Evolutionary conservation across 2,113 vertebrate species (phyloP).

Genomic region (Trichomycterus rosablanca): DNA sequence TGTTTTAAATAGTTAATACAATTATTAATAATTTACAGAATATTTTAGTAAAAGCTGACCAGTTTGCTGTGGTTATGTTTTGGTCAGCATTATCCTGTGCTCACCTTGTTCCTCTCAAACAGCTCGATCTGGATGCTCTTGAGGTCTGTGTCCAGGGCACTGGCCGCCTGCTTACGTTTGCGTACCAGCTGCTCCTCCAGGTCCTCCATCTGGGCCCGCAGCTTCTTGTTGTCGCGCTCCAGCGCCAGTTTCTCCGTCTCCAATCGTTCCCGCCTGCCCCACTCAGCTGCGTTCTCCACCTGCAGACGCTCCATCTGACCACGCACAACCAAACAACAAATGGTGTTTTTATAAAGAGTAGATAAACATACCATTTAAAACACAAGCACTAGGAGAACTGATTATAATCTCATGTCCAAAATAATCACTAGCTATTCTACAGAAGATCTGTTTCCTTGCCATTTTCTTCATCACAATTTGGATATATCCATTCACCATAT

Average conservation of each 20-base stretch:
- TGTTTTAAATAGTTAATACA: too few species aligned
- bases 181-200: conserved; percentile 89
- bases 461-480: too few species aligned
- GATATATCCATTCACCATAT: too few species aligned
- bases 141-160: conserved; percentile 85
- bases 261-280: conserved; percentile 89
- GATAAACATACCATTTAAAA: background rate
- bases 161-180: conserved; percentile 84
- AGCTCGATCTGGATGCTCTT: conserved; percentile 88
- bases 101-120: conserved; percentile 94
- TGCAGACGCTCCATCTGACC: conserved; percentile 92
- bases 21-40: too few species aligned
- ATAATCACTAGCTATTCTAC: too few species aligned
- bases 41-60: too few species aligned
- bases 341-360: too few species aligned
- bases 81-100: background rate
- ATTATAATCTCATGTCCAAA: too few species aligned
- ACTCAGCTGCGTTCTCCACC: conserved; percentile 90
- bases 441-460: too few species aligned
- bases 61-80: background rate
- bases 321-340: background rate
- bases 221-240: conserved; percentile 96
- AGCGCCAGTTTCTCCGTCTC: conserved; percentile 94
- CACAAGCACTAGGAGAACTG: too few species aligned
- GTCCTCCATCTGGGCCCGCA: conserved; percentile 85